Evolutionary conservation across 2,113 vertebrate species (phyloP).

Genomic region (Kryptolebias marmoratus): DNA sequence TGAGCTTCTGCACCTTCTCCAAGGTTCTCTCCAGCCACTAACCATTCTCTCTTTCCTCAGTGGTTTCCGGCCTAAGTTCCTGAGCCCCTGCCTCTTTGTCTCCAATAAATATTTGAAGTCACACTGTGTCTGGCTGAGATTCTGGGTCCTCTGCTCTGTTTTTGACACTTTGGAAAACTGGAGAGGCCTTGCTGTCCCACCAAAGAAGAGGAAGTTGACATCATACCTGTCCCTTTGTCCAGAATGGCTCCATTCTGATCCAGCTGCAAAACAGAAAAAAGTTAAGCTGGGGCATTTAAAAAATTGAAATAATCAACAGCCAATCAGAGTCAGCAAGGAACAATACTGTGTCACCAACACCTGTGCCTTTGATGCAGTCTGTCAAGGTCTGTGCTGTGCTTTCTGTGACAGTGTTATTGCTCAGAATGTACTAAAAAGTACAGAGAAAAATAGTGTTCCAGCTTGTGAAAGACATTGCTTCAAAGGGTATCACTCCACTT

Average conservation of each 20-base stretch:
- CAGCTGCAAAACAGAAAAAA: neutral
- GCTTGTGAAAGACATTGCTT: neutral
- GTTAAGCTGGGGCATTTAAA: neutral
- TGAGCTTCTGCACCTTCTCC: too few species aligned
- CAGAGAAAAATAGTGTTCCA: neutral
- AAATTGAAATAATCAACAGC: neutral
- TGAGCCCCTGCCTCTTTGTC: too few species aligned
- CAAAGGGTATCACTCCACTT: neutral
- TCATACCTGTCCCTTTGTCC: neutral
- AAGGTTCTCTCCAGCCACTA: too few species aligned
- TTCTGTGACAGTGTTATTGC: neutral
- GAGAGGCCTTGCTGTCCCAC: neutral
- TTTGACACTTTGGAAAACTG: too few species aligned
- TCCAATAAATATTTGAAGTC: too few species aligned
- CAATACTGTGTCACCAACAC: neutral
- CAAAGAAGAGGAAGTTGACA: conserved; percentile 1
- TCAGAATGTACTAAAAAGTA: neutral
- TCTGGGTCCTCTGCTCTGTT: too few species aligned
- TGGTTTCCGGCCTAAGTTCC: too few species aligned
- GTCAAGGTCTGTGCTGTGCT: neutral
- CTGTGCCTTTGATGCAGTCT: neutral
- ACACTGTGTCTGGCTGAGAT: too few species aligned
- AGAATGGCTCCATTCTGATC: neutral
- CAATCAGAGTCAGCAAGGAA: neutral
- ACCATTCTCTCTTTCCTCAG: too few species aligned